Conservation (phyloP, 2,113 vertebrate species). For the Myotis davidii region DNA sequence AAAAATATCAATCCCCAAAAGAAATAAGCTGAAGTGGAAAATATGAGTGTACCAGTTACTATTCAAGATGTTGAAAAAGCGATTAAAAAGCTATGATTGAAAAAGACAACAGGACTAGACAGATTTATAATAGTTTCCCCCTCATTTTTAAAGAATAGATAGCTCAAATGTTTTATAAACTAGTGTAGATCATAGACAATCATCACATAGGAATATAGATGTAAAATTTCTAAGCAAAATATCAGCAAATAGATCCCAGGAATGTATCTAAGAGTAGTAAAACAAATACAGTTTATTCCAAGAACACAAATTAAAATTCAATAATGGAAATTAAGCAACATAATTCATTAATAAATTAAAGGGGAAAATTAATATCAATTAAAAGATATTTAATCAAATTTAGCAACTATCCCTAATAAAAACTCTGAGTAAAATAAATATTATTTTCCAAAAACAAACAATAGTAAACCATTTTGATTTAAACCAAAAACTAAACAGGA, state of each 20-base stretch:
- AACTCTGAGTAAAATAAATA: neutral
- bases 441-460: neutral
- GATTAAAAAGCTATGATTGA: neutral
- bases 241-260: neutral
- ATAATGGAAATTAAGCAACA: neutral
- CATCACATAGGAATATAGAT: neutral
- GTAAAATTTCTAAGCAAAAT: neutral
- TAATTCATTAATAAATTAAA: neutral
- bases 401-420: conserved; percentile 19
- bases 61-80: neutral
- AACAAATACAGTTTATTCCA: neutral
- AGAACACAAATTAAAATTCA: neutral
- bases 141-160: conserved; percentile 17
- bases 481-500: conserved; percentile 19
- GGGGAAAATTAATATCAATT: neutral
- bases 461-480: neutral
- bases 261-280: neutral
- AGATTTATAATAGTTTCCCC: neutral
- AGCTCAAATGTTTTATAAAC: neutral
- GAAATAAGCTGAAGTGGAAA: neutral
- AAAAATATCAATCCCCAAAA: neutral
- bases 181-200: neutral
- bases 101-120: neutral
- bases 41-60: neutral
- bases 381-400: conserved; percentile 27